Evolutionary conservation across 2,113 vertebrate species (phyloP).

Genomic region (Lycaon pictus): DNA sequence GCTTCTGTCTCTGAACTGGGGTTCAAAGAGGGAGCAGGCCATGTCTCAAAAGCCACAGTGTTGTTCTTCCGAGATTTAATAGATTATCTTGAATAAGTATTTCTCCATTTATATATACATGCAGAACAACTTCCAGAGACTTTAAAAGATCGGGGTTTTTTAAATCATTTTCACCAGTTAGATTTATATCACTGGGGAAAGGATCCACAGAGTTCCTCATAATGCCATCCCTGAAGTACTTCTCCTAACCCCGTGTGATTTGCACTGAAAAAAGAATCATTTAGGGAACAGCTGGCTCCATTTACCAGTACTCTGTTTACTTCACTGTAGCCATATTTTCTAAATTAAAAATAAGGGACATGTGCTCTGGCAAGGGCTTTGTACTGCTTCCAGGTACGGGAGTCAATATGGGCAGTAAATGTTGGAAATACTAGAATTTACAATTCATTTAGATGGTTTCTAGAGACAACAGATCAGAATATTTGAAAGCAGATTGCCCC

Average conservation of each 20-base stretch:
- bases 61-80: background rate
- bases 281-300: constrained; percentile 50
- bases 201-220: background rate
- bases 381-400: constrained; percentile 2
- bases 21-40: accelerated
- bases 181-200: background rate
- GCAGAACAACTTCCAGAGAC: constrained; percentile 5
- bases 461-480: background rate
- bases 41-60: background rate
- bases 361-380: constrained; percentile 6
- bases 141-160: background rate
- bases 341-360: constrained; percentile 37
- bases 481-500: background rate
- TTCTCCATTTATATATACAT: background rate
- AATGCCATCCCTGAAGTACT: background rate
- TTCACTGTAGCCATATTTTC: constrained; percentile 47
- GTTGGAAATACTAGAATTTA: background rate
- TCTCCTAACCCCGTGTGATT: background rate
- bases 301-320: constrained; percentile 8
- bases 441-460: background rate
- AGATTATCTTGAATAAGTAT: constrained; percentile 30
- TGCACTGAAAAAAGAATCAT: background rate
- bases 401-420: background rate
- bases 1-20: background rate
- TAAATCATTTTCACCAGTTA: background rate